Conservation (phyloP, 1,140 invertebrate genomes). For the Heliconius himera region DNA sequence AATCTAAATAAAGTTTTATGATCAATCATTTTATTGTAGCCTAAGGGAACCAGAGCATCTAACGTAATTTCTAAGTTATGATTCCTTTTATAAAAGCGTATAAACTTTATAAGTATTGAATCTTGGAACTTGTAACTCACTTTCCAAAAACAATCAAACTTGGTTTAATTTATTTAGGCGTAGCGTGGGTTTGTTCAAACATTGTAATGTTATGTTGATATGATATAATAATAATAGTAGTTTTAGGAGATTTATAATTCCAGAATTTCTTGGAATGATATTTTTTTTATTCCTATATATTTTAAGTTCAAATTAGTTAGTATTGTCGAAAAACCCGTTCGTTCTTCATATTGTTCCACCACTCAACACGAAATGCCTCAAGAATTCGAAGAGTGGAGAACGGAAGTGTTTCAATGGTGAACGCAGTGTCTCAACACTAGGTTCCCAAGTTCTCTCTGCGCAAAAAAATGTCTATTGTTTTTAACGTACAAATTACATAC, state of each 20-base stretch:
- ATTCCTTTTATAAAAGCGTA: background rate
- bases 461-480: background rate
- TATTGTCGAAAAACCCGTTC: too few relatives aligned
- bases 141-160: conserved; percentile 7
- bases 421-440: too few relatives aligned
- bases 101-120: background rate
- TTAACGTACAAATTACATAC: background rate
- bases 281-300: too few relatives aligned
- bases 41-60: background rate
- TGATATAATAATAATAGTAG: too few relatives aligned
- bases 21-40: conserved; percentile 13
- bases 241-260: too few relatives aligned
- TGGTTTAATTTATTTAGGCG: background rate
- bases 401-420: too few relatives aligned
- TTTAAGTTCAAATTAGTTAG: too few relatives aligned
- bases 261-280: too few relatives aligned
- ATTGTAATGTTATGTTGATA: background rate
- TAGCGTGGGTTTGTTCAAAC: background rate
- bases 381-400: too few relatives aligned
- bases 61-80: conserved; percentile 6
- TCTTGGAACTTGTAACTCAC: background rate
- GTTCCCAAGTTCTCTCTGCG: too few relatives aligned
- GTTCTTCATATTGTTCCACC: too few relatives aligned
- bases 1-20: background rate
- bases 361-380: too few relatives aligned